phyloP scores from a whole-genome alignment of 2,797 vertebrate species.

The Acestrorhynchus altus region DNA sequence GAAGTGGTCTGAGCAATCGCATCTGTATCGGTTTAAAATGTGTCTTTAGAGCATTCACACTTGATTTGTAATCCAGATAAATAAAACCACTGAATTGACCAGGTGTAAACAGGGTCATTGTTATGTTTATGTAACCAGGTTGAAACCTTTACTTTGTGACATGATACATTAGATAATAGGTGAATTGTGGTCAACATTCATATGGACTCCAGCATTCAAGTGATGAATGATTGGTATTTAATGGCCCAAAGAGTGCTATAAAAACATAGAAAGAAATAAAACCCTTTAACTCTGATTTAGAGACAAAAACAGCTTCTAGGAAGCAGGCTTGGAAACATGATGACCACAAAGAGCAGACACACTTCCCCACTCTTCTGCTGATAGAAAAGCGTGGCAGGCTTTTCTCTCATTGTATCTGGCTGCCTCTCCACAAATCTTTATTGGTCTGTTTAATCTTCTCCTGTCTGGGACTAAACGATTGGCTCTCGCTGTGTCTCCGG shows the following conservation, averaged over 20 bases:
- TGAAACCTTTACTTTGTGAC: too few species aligned
- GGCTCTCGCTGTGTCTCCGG: constrained; percentile 15
- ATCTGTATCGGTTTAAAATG: too few species aligned
- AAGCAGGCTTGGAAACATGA: background rate
- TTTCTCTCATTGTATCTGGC: constrained; percentile 23
- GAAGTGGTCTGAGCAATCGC: too few species aligned
- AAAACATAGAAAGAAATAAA: background rate
- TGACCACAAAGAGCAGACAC: background rate
- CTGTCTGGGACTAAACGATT: constrained; percentile 46
- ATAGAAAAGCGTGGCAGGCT: constrained; percentile 3
- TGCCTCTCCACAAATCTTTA: constrained; percentile 51
- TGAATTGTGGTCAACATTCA: too few species aligned
- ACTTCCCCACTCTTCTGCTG: background rate
- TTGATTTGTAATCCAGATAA: too few species aligned
- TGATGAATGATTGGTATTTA: too few species aligned
- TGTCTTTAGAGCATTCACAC: background rate
- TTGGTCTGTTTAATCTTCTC: constrained; percentile 54
- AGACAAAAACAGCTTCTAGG: background rate
- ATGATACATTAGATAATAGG: too few species aligned
- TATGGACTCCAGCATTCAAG: too few species aligned
- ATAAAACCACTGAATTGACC: too few species aligned
- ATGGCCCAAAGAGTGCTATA: too few species aligned
- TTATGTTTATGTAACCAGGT: too few species aligned
- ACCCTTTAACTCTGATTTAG: background rate
- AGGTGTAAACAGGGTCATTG: too few species aligned